Evolutionary conservation across 2,113 vertebrate genomes (phyloP).

Genomic region (Poeciliopsis prolifica): DNA sequence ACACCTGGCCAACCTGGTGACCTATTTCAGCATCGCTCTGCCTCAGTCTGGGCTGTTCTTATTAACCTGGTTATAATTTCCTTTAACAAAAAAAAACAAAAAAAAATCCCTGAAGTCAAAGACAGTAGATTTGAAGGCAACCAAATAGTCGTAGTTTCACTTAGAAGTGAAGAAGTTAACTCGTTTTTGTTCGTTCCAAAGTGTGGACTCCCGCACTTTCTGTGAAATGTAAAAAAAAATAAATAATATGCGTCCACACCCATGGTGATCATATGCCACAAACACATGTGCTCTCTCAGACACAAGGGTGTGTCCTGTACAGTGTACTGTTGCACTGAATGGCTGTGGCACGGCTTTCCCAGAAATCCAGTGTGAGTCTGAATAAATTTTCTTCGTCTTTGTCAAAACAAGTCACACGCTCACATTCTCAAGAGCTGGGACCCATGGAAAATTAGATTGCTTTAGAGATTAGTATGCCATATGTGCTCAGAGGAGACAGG

Average conservation of each 20-base stretch:
- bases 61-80: conserved; percentile 3
- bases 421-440: background rate
- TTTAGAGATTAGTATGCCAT: conserved; percentile 18
- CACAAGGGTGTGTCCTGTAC: conserved; percentile 54
- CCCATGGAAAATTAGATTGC: conserved; percentile 30
- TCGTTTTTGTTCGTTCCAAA: background rate
- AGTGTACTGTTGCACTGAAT: conserved; percentile 39
- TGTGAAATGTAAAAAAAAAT: conserved; percentile 30
- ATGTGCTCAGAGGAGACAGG: conserved; percentile 33
- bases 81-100: background rate
- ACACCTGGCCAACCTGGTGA: conserved; percentile 32
- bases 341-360: conserved; percentile 36
- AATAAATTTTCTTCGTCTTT: conserved; percentile 23
- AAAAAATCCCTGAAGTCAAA: conserved; percentile 1
- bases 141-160: conserved; percentile 3
- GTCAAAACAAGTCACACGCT: conserved; percentile 42
- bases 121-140: background rate
- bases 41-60: conserved; percentile 23
- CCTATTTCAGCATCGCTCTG: conserved; percentile 48
- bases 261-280: conserved; percentile 50
- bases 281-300: conserved; percentile 37
- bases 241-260: conserved; percentile 30
- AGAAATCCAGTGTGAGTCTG: conserved; percentile 43
- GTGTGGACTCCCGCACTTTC: conserved; percentile 9
- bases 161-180: conserved; percentile 10